Evolutionary conservation across 2,888 invertebrate genomes (phyloP).

Genomic region (Yponomeuta evonymella): DNA sequence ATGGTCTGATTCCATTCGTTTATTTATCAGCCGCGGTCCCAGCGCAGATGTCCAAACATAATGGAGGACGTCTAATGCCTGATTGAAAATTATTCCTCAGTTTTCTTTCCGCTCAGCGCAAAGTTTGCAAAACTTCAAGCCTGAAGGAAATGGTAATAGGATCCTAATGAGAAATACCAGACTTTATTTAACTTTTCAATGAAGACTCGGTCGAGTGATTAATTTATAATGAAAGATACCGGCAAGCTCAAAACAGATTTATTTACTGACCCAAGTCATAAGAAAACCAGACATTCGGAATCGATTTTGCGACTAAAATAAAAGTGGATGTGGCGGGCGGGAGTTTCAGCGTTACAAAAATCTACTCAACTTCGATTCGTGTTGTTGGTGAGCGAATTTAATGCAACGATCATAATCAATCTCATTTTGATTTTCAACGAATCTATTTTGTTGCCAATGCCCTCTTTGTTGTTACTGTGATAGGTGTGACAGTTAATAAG

Average conservation of each 20-base stretch:
- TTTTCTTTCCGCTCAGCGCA: not conserved
- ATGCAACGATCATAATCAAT: not conserved
- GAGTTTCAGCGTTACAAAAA: too few species aligned
- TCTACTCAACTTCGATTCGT: not conserved
- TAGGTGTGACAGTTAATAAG: not conserved
- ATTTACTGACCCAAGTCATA: not conserved
- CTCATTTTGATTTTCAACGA: not conserved
- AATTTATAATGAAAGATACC: not conserved
- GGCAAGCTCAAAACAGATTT: not conserved
- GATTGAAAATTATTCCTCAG: not conserved
- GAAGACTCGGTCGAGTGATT: constrained; percentile 4
- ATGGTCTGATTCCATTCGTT: not conserved
- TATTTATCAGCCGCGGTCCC: not conserved
- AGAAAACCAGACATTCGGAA: not conserved
- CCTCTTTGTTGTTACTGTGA: not conserved
- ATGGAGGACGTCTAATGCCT: not conserved
- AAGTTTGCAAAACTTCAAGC: not conserved
- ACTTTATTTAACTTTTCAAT: constrained; percentile 3
- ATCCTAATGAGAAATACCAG: constrained; percentile 9
- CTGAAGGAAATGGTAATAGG: constrained; percentile 14
- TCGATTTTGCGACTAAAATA: not conserved
- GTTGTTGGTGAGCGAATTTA: not conserved
- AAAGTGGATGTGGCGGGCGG: not conserved
- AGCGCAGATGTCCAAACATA: not conserved
- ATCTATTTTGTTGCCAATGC: not conserved